Evolutionary conservation across 2,797 vertebrate species (phyloP).

Genomic region (Myotis findleyi): DNA sequence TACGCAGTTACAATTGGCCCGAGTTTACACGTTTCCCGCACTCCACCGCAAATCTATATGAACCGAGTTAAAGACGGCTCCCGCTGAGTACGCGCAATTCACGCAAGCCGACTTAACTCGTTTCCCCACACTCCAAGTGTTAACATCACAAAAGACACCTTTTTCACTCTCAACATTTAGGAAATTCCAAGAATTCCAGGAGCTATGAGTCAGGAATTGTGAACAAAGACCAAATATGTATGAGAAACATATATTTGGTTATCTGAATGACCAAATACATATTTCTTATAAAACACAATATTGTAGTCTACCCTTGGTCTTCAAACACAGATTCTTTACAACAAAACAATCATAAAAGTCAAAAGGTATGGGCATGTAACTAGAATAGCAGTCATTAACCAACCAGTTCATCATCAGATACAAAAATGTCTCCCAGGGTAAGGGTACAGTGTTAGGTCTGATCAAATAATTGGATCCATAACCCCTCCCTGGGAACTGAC

Average conservation of each 20-base stretch:
- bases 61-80: no score
- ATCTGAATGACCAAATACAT: neutral
- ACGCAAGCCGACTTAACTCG: no score
- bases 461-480: no score
- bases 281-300: neutral
- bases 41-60: no score
- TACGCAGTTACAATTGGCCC: no score
- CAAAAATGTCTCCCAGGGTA: neutral
- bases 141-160: neutral
- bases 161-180: neutral
- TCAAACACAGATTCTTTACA: neutral
- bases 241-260: no score
- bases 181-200: neutral
- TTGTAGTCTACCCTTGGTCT: neutral
- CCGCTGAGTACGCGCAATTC: no score
- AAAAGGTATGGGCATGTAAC: neutral
- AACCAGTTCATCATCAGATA: neutral
- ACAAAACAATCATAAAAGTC: neutral
- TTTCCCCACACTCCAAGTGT: no score
- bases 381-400: neutral
- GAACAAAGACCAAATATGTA: neutral
- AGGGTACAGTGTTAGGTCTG: neutral
- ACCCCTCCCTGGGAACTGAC: no score
- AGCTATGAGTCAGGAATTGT: neutral
- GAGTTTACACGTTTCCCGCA: no score